Evolutionary conservation across 2,888 invertebrate species (phyloP), one percentile per base, ranked within the genome.

Genomic region (Cheilosia impressa): DNA sequence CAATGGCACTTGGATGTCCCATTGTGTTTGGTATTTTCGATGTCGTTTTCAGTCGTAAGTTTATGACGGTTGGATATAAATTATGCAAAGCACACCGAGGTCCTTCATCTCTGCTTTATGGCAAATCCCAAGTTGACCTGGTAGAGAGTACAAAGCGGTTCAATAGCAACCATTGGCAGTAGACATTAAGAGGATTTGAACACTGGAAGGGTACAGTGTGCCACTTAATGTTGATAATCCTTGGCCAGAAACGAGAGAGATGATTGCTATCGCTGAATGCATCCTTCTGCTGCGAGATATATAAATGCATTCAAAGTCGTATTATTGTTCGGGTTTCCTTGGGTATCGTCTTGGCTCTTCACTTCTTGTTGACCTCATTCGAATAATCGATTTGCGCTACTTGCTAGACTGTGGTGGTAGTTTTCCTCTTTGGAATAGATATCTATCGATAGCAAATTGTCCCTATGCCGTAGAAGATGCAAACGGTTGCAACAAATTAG

Each of bases 11-110:
- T 69, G 43, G 31, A 19, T 60, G 58, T 62, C 43, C 34, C 55
- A 65, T 75, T 57, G 65, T 75, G 57, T 38, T 60, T 53, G 52
- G 45, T 52, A 41, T 34, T 76, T 24, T 38, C 27, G 55, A 69
- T 57, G 69, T 71, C 62, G 71, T 69, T 69, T 62, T 13, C 55
- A 63, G 41, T 62, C 69, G 58, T 41, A 47, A 62, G 62, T 77
- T 71, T 71, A 71, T 71, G 63, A 57, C 38, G 55, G 60, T 57
- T 38, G 47, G 31, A 55, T 50, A 55, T 77, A 69, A 77, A 69
- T 78, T 63, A 69, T 69, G 69, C 69, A 62, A 38, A 63, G 60
- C 66, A 50, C n/a, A 22, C 4, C 13, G 10, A 50, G 22, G 52
- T 22, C 24, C n/a, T 22, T 43, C 24, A 24, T 5, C 6, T 22